phyloP scores from a whole-genome alignment of 2,113 vertebrate genomes.

The Theristicus caerulescens region DNA sequence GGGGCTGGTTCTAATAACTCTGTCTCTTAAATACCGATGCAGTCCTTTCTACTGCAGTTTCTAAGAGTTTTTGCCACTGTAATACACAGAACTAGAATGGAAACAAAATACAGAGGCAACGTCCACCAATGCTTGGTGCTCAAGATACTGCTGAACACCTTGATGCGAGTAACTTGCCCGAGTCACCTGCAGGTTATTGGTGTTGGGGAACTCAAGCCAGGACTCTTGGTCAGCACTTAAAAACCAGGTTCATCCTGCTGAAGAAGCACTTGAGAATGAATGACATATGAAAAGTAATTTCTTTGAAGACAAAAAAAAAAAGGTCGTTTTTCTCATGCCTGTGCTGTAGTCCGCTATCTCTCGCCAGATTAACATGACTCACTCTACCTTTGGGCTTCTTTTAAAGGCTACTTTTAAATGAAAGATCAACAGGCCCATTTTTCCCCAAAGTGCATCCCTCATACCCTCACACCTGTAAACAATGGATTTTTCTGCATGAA shows the following conservation, averaged over 20 bases:
- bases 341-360: not conserved
- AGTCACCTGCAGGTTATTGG: not conserved
- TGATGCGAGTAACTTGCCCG: not conserved
- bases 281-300: not conserved
- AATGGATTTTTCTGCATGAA: slow-evolving; percentile 41
- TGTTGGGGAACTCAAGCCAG: not conserved
- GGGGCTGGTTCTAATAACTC: slow-evolving; percentile 40
- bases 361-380: not conserved
- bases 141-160: not conserved
- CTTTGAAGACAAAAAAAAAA: not conserved
- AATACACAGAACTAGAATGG: not conserved
- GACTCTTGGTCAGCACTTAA: not conserved
- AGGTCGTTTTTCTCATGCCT: not conserved
- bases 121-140: not conserved
- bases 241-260: not conserved
- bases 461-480: slow-evolving; percentile 20
- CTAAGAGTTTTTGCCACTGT: not conserved
- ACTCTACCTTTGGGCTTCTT: not conserved
- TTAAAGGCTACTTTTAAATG: not conserved
- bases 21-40: not conserved
- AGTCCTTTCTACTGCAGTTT: not conserved
- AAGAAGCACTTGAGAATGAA: not conserved
- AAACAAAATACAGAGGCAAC: not conserved
- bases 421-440: not conserved
- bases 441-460: not conserved